Base-by-base conservation (phyloP, 1,140 invertebrate species). In the Macrobrachium rosenbergii region DNA sequence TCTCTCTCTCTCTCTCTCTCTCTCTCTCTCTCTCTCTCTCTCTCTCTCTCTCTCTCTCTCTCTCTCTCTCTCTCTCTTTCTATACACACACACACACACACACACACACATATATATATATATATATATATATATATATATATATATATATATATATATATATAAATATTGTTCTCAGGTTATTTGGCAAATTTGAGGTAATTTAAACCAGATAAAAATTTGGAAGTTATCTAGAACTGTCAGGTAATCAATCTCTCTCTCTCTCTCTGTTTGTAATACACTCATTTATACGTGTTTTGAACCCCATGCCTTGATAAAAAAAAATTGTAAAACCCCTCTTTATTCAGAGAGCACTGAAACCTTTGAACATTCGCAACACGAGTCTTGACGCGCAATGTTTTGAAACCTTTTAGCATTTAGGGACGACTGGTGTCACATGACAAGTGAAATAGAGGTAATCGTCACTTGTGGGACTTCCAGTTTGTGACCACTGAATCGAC, bases 41-140 rank as follows among this genome's bases (percentile, higher is more conserved):
- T 67, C 64, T 67, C 64, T 67, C 64, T 67, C 64, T 67, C 64
- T n/a, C 28, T n/a, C 62, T 67, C 64, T 67, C 64, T 67, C 64
- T 67, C 64, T 67, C 64, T 67, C 64, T 67, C 64, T 67, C 64
- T 67, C 64, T n/a, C 28, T n/a, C 6, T 67, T n/a, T 7, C 6
- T 67, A 21, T n/a, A 21, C n/a, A 21, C n/a, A 73, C 28, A 73
- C 28, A 73, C 28, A 73, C 28, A 73, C 28, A 73, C 28, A 73
- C 28, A 73, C 28, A 73, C 28, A 73, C 28, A 73, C 28, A 73
- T 73, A 73, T 73, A 73, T 73, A 73, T 73, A 73, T 73, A 73
- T 73, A 73, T 73, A 73, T 73, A 73, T 73, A 73, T 73, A 73
- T 73, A 73, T 73, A 73, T 73, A 73, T 73, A 28, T 73, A 73